Conservation (phyloP, 37 sponge, comb jelly and placozoan species). For the Eunapius fragilis region DNA sequence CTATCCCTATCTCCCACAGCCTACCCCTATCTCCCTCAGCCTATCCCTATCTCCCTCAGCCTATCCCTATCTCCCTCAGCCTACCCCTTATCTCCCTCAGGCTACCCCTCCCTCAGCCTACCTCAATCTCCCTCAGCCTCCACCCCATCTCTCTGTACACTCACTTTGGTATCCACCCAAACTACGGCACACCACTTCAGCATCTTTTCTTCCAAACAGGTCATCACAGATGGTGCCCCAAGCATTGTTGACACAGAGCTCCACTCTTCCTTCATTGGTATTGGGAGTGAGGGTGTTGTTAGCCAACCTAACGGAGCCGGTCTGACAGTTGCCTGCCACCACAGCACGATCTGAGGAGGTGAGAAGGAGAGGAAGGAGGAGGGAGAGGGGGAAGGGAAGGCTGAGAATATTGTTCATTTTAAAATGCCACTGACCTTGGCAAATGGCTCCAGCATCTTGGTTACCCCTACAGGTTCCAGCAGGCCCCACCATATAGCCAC, state of each 20-base stretch:
- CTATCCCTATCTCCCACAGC: background rate
- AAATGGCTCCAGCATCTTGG: conserved; percentile 20
- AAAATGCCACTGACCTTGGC: conserved; percentile 24
- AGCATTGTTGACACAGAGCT: conserved; percentile 52
- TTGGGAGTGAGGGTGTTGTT: conserved; percentile 2
- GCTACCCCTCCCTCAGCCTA: too few relatives aligned
- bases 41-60: background rate
- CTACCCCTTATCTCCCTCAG: too few relatives aligned
- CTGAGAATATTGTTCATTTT: too few relatives aligned
- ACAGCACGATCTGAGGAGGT: background rate
- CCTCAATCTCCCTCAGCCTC: too few relatives aligned
- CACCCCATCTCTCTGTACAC: too few relatives aligned
- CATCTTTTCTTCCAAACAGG: conserved; percentile 22
- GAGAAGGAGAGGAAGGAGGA: background rate
- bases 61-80: too few relatives aligned
- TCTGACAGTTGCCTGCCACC: background rate
- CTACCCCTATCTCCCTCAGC: background rate
- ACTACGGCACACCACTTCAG: conserved; percentile 29
- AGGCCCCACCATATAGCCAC: background rate
- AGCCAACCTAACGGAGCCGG: conserved; percentile 22
- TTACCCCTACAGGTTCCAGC: background rate
- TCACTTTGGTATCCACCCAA: conserved; percentile 27
- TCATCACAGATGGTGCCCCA: conserved; percentile 53
- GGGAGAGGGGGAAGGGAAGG: background rate
- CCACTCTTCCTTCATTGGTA: conserved; percentile 38